Evolutionary conservation across 2,888 invertebrate genomes (phyloP).

Genomic region (Monochamus alternatus): DNA sequence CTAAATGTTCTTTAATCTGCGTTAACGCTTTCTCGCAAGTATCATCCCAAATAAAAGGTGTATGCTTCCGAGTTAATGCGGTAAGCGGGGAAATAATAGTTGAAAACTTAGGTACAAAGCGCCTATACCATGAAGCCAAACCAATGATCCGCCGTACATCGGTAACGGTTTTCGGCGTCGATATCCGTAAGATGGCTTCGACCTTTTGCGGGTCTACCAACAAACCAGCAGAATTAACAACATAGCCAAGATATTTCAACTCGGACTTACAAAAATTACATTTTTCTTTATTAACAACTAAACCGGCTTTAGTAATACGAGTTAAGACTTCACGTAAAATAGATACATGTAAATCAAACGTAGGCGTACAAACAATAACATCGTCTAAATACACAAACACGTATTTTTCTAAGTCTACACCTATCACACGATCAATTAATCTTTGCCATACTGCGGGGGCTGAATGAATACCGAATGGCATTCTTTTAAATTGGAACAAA

Average conservation of each 20-base stretch:
- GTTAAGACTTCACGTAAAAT: conserved; percentile 51
- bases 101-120: conserved; percentile 44
- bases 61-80: conserved; percentile 43
- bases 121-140: conserved; percentile 47
- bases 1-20: conserved; percentile 36
- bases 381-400: conserved; percentile 57
- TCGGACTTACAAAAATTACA: conserved; percentile 42
- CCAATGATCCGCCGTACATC: conserved; percentile 44
- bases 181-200: conserved; percentile 36
- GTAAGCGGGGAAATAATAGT: conserved; percentile 35
- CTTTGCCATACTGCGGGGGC: conserved; percentile 57
- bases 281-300: conserved; percentile 49
- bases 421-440: conserved; percentile 52
- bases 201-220: conserved; percentile 45
- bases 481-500: conserved; percentile 54
- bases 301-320: conserved; percentile 49
- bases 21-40: conserved; percentile 41
- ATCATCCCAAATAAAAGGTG: conserved; percentile 42
- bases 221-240: conserved; percentile 42
- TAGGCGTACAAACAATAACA: conserved; percentile 51
- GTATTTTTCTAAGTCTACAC: conserved; percentile 51
- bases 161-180: conserved; percentile 44
- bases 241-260: conserved; percentile 45
- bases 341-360: conserved; percentile 49
- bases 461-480: conserved; percentile 57